Conservation (phyloP, 2,797 vertebrate genomes). For the Selene dorsalis region DNA sequence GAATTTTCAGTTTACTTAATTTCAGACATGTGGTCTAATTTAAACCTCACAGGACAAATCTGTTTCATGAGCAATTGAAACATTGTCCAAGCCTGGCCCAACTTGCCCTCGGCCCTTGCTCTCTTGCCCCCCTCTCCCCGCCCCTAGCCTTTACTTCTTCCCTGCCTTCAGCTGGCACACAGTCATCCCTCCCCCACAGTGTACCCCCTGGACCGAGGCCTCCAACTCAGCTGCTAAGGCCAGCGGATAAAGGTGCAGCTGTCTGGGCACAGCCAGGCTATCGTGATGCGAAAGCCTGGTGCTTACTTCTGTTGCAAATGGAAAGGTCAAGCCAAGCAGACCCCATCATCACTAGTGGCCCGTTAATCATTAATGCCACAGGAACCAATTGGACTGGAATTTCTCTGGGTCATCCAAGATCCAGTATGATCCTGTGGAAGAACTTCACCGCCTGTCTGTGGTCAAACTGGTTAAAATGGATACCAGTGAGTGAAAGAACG, state of each 20-base stretch:
- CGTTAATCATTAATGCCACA: slow-evolving; percentile 75
- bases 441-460: slow-evolving; percentile 47
- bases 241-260: slow-evolving; percentile 80
- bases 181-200: slow-evolving; percentile 27
- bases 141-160: slow-evolving; percentile 15
- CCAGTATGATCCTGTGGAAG: slow-evolving; percentile 63
- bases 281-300: slow-evolving; percentile 73
- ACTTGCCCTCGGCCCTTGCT: slow-evolving; percentile 9
- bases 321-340: slow-evolving; percentile 78
- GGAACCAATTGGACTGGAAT: slow-evolving; percentile 72
- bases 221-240: slow-evolving; percentile 71
- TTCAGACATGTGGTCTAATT: slow-evolving; percentile 39
- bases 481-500: slow-evolving; percentile 49
- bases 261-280: slow-evolving; percentile 69
- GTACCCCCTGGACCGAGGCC: slow-evolving; percentile 34
- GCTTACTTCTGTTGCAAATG: slow-evolving; percentile 74
- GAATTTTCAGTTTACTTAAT: slow-evolving; percentile 5
- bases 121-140: background rate
- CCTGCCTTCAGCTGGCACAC: slow-evolving; percentile 34
- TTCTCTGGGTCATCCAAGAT: slow-evolving; percentile 65
- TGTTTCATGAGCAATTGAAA: slow-evolving; percentile 38
- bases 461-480: slow-evolving; percentile 60
- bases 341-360: slow-evolving; percentile 64
- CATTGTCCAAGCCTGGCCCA: slow-evolving; percentile 9
- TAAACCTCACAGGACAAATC: slow-evolving; percentile 36